Evolutionary conservation across 92 coral and sea anemone species (phyloP).

Genomic region (Epizoanthus illoricatus): DNA sequence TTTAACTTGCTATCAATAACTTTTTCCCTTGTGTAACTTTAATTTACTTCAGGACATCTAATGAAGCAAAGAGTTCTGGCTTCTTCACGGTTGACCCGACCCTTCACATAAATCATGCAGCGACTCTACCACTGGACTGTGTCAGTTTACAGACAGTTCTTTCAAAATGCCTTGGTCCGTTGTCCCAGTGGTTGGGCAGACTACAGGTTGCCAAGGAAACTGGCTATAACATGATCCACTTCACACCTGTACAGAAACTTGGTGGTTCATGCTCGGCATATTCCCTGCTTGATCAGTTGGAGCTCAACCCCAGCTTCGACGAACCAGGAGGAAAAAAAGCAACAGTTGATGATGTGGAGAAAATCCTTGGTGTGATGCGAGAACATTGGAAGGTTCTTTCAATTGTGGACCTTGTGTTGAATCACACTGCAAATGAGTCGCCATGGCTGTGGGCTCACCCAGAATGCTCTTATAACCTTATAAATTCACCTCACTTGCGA

Average conservation of each 20-base stretch:
- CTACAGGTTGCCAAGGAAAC: slow-evolving; percentile 81
- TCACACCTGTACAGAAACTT: slow-evolving; percentile 90
- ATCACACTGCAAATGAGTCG: slow-evolving; percentile 89
- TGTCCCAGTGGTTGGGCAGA: slow-evolving; percentile 87
- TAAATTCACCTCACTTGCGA: slow-evolving; percentile 88
- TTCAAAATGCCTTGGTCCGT: slow-evolving; percentile 91
- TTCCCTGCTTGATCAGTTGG: slow-evolving; percentile 78
- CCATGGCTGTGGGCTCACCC: slow-evolving; percentile 92
- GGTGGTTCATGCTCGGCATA: slow-evolving; percentile 89
- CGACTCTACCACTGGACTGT: slow-evolving; percentile 81
- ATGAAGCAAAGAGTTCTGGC: slow-evolving; percentile 66
- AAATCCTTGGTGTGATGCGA: slow-evolving; percentile 48
- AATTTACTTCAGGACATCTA: slow-evolving; percentile 16
- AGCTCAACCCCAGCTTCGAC: slow-evolving; percentile 67
- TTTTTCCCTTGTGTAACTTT: neutral
- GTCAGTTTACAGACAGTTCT: slow-evolving; percentile 89
- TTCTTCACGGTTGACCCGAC: slow-evolving; percentile 96
- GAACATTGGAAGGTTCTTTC: slow-evolving; percentile 72
- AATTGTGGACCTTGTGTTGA: slow-evolving; percentile 88
- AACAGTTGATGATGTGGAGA: slow-evolving; percentile 66
- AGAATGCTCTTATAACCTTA: slow-evolving; percentile 87
- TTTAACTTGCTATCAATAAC: neutral
- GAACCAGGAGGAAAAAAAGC: slow-evolving; percentile 67
- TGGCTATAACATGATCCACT: slow-evolving; percentile 95
- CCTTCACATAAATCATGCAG: slow-evolving; percentile 56